These are phyloP conservation scores for Salmo trutta DNA, from an alignment of 2,797 vertebrate genomes.

Conservation along the genomic window DNA sequence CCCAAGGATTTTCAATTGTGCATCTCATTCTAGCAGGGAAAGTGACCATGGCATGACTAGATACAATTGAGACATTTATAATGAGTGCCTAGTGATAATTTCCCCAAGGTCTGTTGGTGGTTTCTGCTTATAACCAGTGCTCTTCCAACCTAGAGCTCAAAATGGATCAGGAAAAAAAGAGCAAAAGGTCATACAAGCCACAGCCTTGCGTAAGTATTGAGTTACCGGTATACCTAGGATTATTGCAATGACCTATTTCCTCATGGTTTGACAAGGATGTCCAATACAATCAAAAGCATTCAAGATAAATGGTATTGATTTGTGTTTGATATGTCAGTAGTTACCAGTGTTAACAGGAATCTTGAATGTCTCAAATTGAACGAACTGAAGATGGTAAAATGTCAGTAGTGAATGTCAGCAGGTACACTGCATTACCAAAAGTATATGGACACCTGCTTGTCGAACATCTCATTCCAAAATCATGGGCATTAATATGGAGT, in stretches of 20 bases:
- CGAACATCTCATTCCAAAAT: too few species aligned
- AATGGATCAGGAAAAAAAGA: neutral
- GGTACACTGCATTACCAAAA: too few species aligned
- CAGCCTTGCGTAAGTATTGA: neutral
- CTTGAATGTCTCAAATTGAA: too few species aligned
- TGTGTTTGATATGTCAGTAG: too few species aligned
- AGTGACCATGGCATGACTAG: neutral
- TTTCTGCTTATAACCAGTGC: neutral
- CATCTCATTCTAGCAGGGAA: neutral
- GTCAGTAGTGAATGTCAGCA: too few species aligned
- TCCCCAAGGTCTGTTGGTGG: neutral
- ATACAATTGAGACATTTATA: neutral
- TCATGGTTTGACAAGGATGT: neutral
- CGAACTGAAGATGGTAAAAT: too few species aligned
- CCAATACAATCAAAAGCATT: neutral
- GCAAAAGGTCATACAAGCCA: neutral
- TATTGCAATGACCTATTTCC: neutral
- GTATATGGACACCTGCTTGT: too few species aligned
- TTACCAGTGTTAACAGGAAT: too few species aligned
- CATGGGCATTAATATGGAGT: too few species aligned
- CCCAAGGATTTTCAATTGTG: neutral
- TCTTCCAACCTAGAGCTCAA: neutral
- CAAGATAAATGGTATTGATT: neutral
- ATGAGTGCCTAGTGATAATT: neutral
- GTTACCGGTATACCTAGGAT: neutral